Evolutionary conservation across 2,113 vertebrate species (phyloP), one percentile per base, ranked within the genome.

Genomic region (Sorex fumeus): DNA sequence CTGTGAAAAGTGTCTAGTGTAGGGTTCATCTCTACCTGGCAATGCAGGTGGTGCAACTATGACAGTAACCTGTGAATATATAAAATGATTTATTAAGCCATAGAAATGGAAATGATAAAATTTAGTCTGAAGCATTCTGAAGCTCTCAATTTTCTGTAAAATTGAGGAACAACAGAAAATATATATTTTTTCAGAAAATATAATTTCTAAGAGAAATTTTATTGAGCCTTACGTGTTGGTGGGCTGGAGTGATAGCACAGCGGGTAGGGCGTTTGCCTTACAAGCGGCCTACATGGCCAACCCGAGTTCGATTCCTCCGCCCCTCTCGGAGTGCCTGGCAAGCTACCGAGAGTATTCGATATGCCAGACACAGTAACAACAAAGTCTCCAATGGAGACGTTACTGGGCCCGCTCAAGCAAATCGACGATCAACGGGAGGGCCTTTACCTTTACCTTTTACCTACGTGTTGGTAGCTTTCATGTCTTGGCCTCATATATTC

Each of bases 41-140:
- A 91, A 0, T 7, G 79, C 62, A 36, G 95, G 93, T n/a, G 88
- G 79, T 71, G 97, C 96, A 77, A 98, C 95, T 87, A 96, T 95
- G 81, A 98, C 93, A 86, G 97, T 97, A 30, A 97, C 98, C 98
- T 98, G 88, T 80, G 81, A 90, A 90, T 12, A 2, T 60, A 6
- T 23, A 62, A 81, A 92, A 87, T 84, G 25, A 30, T 40, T 19
- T 23, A 91, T 32, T 86, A 77, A 71, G 53, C 0, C 18, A 34
- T 23, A 83, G 57, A 69, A 84, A 28, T 27, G 30, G 11, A 66
- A 66, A 9, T 11, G 28, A 2, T 28, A 66, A 60, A 5, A 60
- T 60, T 21, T 60, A 21, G 10, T 66, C 21, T 19, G 57, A 60
- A 21, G 6, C 40, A 60, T 8, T 60, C 18, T 60, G 57, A 60